Conservation (phyloP, 1,140 invertebrate species). For the Chelonus insularis region DNA sequence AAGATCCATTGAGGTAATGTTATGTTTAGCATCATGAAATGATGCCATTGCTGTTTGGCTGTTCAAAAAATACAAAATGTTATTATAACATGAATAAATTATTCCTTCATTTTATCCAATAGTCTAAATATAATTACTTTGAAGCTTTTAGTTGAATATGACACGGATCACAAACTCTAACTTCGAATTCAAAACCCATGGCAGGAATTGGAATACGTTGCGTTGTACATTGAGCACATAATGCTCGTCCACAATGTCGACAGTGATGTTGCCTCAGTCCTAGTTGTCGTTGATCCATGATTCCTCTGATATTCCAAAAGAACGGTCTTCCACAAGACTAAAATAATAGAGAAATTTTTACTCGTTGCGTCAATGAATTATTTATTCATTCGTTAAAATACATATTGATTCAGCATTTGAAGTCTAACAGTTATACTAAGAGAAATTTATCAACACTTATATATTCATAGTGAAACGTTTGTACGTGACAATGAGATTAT, state of each 20-base stretch:
- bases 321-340: constrained; percentile 92
- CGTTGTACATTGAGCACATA: constrained; percentile 90
- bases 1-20: constrained; percentile 83
- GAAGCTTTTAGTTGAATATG: constrained; percentile 78
- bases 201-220: constrained; percentile 85
- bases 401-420: too few species aligned
- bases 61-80: constrained; percentile 24
- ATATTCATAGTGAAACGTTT: too few species aligned
- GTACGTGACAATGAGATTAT: too few species aligned
- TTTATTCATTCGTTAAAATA: too few species aligned
- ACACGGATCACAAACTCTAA: constrained; percentile 93
- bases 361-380: too few species aligned
- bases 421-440: too few species aligned
- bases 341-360: constrained; percentile 24
- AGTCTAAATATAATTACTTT: constrained; percentile 86
- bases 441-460: too few species aligned
- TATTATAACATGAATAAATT: constrained; percentile 11
- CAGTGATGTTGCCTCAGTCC: constrained; percentile 90
- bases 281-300: constrained; percentile 95
- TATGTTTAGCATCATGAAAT: constrained; percentile 94
- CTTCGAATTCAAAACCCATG: constrained; percentile 98
- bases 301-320: constrained; percentile 97
- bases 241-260: constrained; percentile 87
- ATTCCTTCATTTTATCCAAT: too few species aligned
- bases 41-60: constrained; percentile 89